These are phyloP conservation scores for Hydrocynus forskahlii DNA, from an alignment of 2,797 vertebrate species.

Conservation along the genomic window DNA sequence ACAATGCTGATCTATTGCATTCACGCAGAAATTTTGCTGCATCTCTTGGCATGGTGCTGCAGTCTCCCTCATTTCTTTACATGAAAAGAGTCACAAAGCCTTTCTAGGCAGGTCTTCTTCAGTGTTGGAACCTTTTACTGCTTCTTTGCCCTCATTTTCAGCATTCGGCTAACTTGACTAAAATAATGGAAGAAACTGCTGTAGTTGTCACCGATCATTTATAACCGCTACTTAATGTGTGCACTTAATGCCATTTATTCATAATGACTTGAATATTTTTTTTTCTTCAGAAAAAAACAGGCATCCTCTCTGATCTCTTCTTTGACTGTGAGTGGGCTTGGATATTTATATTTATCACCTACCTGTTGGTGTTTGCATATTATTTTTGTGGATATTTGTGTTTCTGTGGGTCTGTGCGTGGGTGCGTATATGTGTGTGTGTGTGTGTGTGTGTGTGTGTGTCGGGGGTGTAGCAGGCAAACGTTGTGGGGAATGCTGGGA, in stretches of 20 bases:
- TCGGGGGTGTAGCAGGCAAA: slow-evolving; percentile 73
- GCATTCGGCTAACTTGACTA: not conserved
- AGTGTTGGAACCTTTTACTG: not conserved
- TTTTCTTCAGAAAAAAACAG: not conserved
- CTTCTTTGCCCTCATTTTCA: not conserved
- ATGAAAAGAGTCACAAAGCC: not conserved
- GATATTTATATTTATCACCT: slow-evolving; percentile 66
- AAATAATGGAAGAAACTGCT: not conserved
- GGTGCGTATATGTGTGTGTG: slow-evolving; percentile 36
- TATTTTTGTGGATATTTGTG: slow-evolving; percentile 58
- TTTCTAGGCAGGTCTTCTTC: not conserved
- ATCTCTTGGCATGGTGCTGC: not conserved
- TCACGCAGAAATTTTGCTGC: no score
- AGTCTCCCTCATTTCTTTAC: not conserved
- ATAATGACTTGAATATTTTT: not conserved
- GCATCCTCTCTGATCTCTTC: slow-evolving; percentile 41
- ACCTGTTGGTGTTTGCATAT: slow-evolving; percentile 62
- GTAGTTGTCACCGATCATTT: slow-evolving; percentile 5
- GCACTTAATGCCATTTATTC: not conserved
- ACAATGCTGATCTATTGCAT: no score
- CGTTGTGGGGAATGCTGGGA: slow-evolving; percentile 90
- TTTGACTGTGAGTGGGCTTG: slow-evolving; percentile 73
- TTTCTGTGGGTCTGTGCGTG: slow-evolving; percentile 46
- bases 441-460: slow-evolving; percentile 48
- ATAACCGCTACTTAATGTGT: not conserved